phyloP scores from a whole-genome alignment of 2,888 invertebrate species.

The Chrysolina haemoptera region DNA sequence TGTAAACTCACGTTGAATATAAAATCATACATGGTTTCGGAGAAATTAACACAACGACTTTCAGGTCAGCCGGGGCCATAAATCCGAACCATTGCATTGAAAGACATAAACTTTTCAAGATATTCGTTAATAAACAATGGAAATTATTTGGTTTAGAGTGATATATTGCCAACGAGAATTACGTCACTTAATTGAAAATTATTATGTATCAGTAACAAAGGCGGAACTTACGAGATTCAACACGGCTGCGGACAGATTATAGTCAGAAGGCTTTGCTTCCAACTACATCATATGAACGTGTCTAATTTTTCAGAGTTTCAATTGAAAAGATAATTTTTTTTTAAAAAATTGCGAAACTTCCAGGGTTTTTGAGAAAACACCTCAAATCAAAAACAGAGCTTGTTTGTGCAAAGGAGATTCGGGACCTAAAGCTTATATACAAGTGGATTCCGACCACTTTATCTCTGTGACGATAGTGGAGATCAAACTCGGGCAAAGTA shows the following conservation, averaged over 20 bases:
- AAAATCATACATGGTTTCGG: slow-evolving; percentile 23
- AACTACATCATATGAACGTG: no score
- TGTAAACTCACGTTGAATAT: slow-evolving; percentile 22
- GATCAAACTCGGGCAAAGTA: no score
- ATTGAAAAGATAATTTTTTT: no score
- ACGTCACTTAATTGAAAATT: slow-evolving; percentile 23
- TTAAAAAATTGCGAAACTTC: no score
- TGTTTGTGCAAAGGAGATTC: no score
- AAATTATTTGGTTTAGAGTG: slow-evolving; percentile 19
- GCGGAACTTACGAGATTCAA: slow-evolving; percentile 13
- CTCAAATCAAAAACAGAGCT: no score
- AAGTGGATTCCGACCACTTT: no score
- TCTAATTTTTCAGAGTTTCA: no score
- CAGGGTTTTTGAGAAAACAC: no score
- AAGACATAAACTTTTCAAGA: slow-evolving; percentile 6
- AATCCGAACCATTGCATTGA: slow-evolving; percentile 8
- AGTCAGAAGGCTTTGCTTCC: neutral
- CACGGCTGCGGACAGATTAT: slow-evolving; percentile 13
- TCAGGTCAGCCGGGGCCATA: slow-evolving; percentile 17
- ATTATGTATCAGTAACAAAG: slow-evolving; percentile 21
- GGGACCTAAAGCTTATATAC: no score
- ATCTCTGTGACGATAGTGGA: no score
- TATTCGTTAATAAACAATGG: slow-evolving; percentile 16
- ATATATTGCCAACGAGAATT: slow-evolving; percentile 13
- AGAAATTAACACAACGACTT: slow-evolving; percentile 17